Percentiles rank a stretch among this genome's conserved stretches.
These are phyloP conservation scores for Eudyptes chrysolophus DNA, from an alignment of 2,113 vertebrate species.

Conservation along the genomic window DNA sequence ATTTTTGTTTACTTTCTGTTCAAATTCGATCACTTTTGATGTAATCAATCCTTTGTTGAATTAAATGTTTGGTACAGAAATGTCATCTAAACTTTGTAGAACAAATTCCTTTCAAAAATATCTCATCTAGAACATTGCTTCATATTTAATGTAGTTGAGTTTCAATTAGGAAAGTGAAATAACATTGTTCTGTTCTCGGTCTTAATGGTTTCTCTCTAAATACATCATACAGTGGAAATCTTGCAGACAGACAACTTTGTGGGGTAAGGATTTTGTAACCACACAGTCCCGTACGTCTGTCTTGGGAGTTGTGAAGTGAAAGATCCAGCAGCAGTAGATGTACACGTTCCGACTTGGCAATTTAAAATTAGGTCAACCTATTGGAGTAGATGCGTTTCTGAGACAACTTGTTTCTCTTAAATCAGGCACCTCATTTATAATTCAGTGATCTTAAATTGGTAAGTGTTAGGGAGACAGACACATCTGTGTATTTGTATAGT, in stretches of 20 bases:
- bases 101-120: constrained; percentile 33
- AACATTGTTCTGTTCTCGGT: not conserved
- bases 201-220: not conserved
- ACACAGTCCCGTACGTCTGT: not conserved
- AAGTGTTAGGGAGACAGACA: not conserved
- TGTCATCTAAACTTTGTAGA: constrained; percentile 14
- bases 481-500: not conserved
- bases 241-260: not conserved
- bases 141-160: not conserved
- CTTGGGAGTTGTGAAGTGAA: not conserved
- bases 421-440: not conserved
- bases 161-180: not conserved
- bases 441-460: accelerated
- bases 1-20: constrained; percentile 74
- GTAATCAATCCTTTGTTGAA: constrained; percentile 60
- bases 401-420: not conserved
- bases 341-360: not conserved
- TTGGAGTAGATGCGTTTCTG: not conserved
- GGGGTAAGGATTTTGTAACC: not conserved
- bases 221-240: not conserved
- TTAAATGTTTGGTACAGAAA: constrained; percentile 67
- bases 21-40: constrained; percentile 61
- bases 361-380: not conserved
- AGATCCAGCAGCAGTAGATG: not conserved
- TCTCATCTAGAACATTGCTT: not conserved